A percentile compares a stretch with the other conserved stretches of the same genome.
Evolutionary conservation across 1,140 invertebrate genomes (phyloP).

Genomic region (Papilio machaon): DNA sequence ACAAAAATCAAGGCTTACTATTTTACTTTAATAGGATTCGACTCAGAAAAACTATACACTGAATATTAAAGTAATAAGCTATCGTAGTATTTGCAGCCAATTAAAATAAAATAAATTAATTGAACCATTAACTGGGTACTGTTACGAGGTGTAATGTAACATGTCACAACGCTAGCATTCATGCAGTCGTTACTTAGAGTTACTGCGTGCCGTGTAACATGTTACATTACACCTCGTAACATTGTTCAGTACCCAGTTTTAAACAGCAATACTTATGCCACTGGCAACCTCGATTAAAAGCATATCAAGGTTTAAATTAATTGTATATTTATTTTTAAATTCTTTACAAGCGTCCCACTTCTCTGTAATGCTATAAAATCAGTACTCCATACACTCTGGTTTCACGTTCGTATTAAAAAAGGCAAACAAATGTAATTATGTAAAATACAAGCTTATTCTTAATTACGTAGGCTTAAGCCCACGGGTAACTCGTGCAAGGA

Average conservation of each 20-base stretch:
- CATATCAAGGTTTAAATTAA: background rate
- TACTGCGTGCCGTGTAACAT: too few species aligned
- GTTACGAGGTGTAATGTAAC: too few species aligned
- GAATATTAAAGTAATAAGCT: too few species aligned
- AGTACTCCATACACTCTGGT: background rate
- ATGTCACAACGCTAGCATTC: too few species aligned
- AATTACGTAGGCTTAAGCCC: constrained; percentile 4
- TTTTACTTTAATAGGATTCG: too few species aligned
- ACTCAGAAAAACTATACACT: too few species aligned
- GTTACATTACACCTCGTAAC: too few species aligned
- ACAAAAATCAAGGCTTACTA: too few species aligned
- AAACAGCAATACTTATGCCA: background rate
- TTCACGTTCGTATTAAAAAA: background rate
- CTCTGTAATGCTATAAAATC: background rate
- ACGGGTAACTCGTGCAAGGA: background rate
- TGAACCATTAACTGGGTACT: too few species aligned
- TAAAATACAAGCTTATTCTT: constrained; percentile 2
- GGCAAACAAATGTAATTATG: constrained; percentile 21
- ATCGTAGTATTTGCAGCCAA: too few species aligned
- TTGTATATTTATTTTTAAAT: background rate
- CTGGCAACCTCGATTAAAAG: background rate
- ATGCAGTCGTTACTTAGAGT: too few species aligned
- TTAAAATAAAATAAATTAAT: too few species aligned
- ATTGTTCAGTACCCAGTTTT: background rate
- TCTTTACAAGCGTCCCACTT: background rate